These are phyloP conservation scores for Drosophila phalerata DNA, from an alignment of 2,888 invertebrate species.

Conservation along the genomic window DNA sequence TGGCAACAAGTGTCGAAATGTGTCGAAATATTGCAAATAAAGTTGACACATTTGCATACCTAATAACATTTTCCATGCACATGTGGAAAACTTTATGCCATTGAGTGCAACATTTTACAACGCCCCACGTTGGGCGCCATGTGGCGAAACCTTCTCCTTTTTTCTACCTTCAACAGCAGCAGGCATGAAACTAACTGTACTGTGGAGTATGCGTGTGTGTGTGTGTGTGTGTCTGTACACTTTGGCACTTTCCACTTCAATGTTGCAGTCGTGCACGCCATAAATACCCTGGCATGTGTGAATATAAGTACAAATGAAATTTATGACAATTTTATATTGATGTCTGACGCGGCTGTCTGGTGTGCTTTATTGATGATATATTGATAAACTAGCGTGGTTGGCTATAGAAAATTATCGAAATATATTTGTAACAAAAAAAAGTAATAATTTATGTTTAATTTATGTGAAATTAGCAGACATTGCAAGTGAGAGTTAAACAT, in stretches of 20 bases:
- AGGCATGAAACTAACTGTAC: constrained; percentile 38
- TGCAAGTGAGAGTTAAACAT: neutral
- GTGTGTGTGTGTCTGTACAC: constrained; percentile 41
- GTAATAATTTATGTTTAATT: neutral
- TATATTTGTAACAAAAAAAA: neutral
- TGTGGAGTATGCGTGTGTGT: constrained; percentile 7
- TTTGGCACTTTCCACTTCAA: constrained; percentile 74
- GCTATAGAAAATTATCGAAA: neutral
- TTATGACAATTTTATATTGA: constrained; percentile 83
- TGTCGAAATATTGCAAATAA: constrained; percentile 83
- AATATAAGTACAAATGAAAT: constrained; percentile 64
- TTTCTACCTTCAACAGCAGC: constrained; percentile 25
- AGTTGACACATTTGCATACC: constrained; percentile 85
- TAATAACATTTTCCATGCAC: constrained; percentile 81
- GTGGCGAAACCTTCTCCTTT: constrained; percentile 14
- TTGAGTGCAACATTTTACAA: constrained; percentile 42
- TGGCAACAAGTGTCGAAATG: constrained; percentile 83
- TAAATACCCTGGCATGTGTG: constrained; percentile 41
- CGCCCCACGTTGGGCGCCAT: constrained; percentile 17
- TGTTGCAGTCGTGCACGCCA: constrained; percentile 68
- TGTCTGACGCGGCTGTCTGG: constrained; percentile 60
- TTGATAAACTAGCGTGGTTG: constrained; percentile 10
- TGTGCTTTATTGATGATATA: constrained; percentile 55
- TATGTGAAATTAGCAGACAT: neutral
- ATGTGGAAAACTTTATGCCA: constrained; percentile 49